phyloP scores from a whole-genome alignment of 2,797 vertebrate genomes.

The Rhodeus uyekii region DNA sequence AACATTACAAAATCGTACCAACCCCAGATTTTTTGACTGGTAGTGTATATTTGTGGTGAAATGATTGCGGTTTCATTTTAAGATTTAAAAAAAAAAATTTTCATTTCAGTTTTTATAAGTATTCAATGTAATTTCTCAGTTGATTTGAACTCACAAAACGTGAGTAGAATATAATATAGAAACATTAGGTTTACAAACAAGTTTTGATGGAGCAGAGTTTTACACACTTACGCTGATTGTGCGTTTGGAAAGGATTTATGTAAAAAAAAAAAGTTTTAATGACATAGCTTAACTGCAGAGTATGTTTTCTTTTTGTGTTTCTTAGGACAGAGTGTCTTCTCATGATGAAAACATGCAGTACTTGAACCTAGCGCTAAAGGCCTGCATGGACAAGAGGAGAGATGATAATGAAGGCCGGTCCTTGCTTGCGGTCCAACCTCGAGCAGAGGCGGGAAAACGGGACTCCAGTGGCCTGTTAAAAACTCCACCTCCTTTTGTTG shows the following conservation, averaged over 20 bases:
- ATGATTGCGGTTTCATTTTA: neutral
- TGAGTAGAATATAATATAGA: neutral
- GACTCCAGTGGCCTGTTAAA: conserved; percentile 57
- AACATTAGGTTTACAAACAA: neutral
- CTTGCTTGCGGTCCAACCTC: neutral
- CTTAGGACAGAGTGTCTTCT: conserved; percentile 80
- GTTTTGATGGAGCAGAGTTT: neutral
- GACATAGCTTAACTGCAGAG: neutral
- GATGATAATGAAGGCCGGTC: neutral
- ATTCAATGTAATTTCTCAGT: neutral
- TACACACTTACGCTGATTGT: too few species aligned
- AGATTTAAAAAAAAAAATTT: too few species aligned
- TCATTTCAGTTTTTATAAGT: neutral
- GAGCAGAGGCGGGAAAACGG: conserved; percentile 62
- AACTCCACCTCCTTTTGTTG: conserved; percentile 18
- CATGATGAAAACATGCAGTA: conserved; percentile 87
- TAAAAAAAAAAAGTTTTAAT: too few species aligned
- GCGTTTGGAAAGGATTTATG: too few species aligned
- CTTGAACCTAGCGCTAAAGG: conserved; percentile 83
- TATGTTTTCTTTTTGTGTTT: conserved; percentile 46
- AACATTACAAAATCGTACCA: neutral
- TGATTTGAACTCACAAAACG: neutral
- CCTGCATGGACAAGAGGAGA: conserved; percentile 66
- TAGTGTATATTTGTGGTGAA: neutral
- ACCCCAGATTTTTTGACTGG: neutral